Conservation (phyloP, 2,113 vertebrate genomes). For the Vidua chalybeata region DNA sequence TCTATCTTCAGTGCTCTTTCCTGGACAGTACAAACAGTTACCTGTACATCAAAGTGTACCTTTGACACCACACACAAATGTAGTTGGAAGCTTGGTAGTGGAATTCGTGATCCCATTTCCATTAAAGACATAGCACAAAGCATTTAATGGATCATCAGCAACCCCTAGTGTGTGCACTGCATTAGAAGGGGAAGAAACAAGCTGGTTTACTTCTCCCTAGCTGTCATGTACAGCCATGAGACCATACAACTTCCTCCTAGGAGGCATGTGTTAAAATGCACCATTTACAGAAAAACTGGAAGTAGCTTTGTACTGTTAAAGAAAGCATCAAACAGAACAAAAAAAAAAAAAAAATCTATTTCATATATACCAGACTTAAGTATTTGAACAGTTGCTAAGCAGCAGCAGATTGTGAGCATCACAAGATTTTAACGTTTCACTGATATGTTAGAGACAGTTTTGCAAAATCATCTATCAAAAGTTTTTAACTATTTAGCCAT, state of each 20-base stretch:
- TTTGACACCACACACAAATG: neutral
- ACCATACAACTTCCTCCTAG: neutral
- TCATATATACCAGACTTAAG: neutral
- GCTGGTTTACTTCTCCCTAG: neutral
- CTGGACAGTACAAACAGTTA: neutral
- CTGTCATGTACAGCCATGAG: neutral
- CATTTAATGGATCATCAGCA: neutral
- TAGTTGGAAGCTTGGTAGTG: neutral
- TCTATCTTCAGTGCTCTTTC: neutral
- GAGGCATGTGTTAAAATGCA: neutral
- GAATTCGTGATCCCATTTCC: neutral
- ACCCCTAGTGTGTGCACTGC: neutral
- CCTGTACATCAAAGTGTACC: neutral
- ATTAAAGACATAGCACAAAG: neutral
- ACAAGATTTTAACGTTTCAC: neutral
- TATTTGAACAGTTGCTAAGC: slow-evolving; percentile 10
- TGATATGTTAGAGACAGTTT: neutral
- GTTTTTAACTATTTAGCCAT: neutral
- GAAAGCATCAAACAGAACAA: neutral
- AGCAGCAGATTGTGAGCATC: neutral
- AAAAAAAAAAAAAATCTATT: neutral
- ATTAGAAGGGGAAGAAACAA: neutral
- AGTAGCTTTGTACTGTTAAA: neutral
- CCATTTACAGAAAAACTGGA: neutral
- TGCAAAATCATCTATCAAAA: neutral